Conservation (phyloP, 2,888 invertebrate species). For the Acanthococcus lagerstroemiae region DNA sequence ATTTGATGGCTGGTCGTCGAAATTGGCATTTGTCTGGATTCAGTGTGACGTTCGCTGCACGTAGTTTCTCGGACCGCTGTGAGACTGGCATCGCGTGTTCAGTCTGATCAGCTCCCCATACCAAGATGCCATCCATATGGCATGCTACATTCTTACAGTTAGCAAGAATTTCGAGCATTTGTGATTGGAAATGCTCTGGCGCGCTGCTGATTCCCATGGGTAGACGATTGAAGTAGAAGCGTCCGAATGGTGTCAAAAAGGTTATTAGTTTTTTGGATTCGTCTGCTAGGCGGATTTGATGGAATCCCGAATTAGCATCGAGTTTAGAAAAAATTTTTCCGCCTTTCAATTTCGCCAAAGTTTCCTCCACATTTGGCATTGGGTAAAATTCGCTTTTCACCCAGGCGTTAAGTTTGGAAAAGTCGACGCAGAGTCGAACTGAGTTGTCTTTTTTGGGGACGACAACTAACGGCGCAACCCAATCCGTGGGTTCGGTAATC, state of each 20-base stretch:
- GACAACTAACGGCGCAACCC: slow-evolving; percentile 40
- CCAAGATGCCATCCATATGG: slow-evolving; percentile 38
- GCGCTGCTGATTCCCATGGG: slow-evolving; percentile 38
- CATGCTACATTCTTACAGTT: slow-evolving; percentile 35
- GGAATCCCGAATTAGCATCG: slow-evolving; percentile 36
- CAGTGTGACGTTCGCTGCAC: slow-evolving; percentile 15
- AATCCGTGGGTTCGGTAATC: slow-evolving; percentile 37
- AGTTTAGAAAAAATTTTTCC: slow-evolving; percentile 30
- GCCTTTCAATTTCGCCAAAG: slow-evolving; percentile 36
- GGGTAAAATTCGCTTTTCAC: slow-evolving; percentile 37
- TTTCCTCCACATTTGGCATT: slow-evolving; percentile 38
- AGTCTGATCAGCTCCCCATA: slow-evolving; percentile 35
- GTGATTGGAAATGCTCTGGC: slow-evolving; percentile 38
- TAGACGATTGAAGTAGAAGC: slow-evolving; percentile 38
- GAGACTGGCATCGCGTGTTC: slow-evolving; percentile 36
- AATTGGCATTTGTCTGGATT: slow-evolving; percentile 39
- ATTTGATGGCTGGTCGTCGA: slow-evolving; percentile 34
- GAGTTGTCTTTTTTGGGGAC: slow-evolving; percentile 38
- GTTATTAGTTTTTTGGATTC: slow-evolving; percentile 37
- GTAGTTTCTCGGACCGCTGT: slow-evolving; percentile 15
- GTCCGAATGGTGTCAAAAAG: slow-evolving; percentile 38
- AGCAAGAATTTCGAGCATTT: slow-evolving; percentile 31
- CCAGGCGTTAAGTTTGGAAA: slow-evolving; percentile 37
- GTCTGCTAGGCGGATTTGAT: slow-evolving; percentile 36
- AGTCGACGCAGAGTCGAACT: slow-evolving; percentile 39